A percentile compares a stretch with the other conserved stretches of the same genome.
Conservation (phyloP, 2,797 vertebrate genomes). For the Anguilla megastoma region DNA sequence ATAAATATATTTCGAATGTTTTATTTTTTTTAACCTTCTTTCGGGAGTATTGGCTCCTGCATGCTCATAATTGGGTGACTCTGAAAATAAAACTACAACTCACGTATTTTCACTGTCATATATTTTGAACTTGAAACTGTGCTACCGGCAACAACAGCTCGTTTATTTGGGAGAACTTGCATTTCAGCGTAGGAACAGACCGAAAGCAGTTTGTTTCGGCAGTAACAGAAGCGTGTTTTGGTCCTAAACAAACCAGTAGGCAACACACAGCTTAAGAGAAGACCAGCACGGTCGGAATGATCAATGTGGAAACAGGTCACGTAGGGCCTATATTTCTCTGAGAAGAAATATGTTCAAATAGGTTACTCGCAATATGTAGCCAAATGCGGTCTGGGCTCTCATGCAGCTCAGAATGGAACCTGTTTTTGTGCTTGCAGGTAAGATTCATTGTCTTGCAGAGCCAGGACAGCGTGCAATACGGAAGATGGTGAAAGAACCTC, state of each 20-base stretch:
- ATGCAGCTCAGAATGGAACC: neutral
- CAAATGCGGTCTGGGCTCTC: neutral
- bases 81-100: neutral
- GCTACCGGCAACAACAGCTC: neutral
- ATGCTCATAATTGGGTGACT: neutral
- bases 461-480: neutral
- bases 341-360: neutral
- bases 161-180: neutral
- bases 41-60: neutral
- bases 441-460: neutral
- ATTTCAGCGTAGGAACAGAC: neutral
- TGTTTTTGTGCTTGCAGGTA: neutral
- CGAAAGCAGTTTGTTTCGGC: neutral
- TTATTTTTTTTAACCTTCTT: neutral
- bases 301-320: neutral
- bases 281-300: neutral
- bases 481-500: neutral
- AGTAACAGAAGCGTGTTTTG: neutral
- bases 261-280: neutral
- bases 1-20: neutral
- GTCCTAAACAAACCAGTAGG: neutral
- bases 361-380: neutral
- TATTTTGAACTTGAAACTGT: neutral
- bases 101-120: neutral
- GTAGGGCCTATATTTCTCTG: neutral